Percentiles rank a stretch among this genome's conserved stretches.
Evolutionary conservation across 2,113 vertebrate species (phyloP).

Genomic region (Anguilla rostrata): DNA sequence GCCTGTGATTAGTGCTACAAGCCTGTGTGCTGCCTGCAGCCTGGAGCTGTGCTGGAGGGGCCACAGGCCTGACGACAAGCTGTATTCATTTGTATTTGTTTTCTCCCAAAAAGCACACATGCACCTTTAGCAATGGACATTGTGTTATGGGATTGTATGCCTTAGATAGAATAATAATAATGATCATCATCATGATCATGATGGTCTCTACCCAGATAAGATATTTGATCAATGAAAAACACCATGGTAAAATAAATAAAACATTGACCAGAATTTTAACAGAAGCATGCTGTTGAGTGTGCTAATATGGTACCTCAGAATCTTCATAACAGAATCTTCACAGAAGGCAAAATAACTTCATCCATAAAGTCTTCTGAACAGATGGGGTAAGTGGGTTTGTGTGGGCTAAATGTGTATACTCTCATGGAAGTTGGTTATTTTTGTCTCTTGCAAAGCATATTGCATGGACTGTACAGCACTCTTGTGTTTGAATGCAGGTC

Average conservation of each 20-base stretch:
- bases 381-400: neutral
- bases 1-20: constrained; percentile 51
- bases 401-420: neutral
- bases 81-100: no score
- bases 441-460: neutral
- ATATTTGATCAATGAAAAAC: no score
- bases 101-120: no score
- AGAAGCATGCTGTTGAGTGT: neutral
- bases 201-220: no score
- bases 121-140: no score
- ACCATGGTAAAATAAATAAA: neutral
- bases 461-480: neutral
- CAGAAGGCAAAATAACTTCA: neutral
- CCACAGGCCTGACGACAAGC: no score
- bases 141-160: no score
- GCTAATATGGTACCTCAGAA: neutral
- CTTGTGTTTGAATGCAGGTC: no score
- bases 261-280: neutral
- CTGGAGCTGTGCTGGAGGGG: no score
- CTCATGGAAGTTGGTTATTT: neutral
- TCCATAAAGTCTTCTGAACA: neutral
- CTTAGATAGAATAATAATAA: no score
- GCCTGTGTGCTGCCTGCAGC: neutral
- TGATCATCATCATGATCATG: no score
- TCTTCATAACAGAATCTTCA: no score